Conservation (phyloP, 2,113 vertebrate species). For the Ramphastos sulfuratus region DNA sequence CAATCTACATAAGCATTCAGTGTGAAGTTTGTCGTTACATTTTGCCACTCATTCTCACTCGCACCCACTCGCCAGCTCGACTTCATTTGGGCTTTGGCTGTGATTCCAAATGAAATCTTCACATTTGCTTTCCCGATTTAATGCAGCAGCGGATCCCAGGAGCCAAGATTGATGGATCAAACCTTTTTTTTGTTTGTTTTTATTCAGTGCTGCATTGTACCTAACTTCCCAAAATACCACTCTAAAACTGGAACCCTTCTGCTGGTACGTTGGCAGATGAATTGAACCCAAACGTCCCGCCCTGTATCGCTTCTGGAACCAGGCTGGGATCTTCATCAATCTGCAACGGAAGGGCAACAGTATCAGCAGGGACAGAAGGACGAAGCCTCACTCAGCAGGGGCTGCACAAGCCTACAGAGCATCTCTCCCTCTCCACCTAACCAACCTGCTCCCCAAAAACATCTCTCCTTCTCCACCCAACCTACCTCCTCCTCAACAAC, state of each 20-base stretch:
- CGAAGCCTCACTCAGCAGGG: background rate
- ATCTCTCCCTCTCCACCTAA: too few species aligned
- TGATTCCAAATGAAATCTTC: conserved; percentile 99
- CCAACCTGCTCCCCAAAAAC: too few species aligned
- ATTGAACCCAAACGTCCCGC: conserved; percentile 98
- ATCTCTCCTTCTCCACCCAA: too few species aligned
- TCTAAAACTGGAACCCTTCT: conserved; percentile 99
- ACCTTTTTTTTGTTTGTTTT: conserved; percentile 81
- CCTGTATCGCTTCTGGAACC: conserved; percentile 97
- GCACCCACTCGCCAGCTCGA: conserved; percentile 99
- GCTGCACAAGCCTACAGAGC: too few species aligned
- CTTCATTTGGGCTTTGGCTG: conserved; percentile 96
- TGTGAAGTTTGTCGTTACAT: conserved; percentile 95
- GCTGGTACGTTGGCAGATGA: conserved; percentile 98
- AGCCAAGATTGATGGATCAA: conserved; percentile 99
- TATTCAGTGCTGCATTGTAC: conserved; percentile 98
- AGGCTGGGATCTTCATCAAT: conserved; percentile 98
- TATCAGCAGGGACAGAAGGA: background rate
- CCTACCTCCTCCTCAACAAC: too few species aligned
- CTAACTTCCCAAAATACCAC: conserved; percentile 85
- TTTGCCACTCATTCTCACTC: conserved; percentile 99
- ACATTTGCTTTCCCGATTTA: conserved; percentile 95
- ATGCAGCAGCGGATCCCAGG: conserved; percentile 99
- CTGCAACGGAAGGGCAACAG: conserved; percentile 54
- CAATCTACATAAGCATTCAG: conserved; percentile 94